Evolutionary conservation across 2,113 vertebrate species (phyloP).

Genomic region (Neotragus pygmaeus): DNA sequence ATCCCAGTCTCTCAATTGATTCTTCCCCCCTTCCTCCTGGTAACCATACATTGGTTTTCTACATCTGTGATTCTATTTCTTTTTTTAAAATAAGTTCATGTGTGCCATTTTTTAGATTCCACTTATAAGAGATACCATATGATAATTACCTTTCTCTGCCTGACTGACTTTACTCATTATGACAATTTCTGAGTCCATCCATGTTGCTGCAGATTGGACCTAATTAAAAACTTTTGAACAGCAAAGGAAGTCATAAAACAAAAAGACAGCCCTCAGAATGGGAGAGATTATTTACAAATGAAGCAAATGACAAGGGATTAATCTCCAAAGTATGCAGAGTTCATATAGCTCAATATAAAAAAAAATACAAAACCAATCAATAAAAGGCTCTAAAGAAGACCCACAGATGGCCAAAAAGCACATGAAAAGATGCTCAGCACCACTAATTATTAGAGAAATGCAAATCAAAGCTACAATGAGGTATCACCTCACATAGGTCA

Average conservation of each 20-base stretch:
- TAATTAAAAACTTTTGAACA: background rate
- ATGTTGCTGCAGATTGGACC: background rate
- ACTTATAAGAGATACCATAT: background rate
- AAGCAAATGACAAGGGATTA: background rate
- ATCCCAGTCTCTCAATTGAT: background rate
- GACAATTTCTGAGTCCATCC: background rate
- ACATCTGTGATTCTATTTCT: background rate
- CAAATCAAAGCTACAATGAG: background rate
- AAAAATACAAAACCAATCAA: background rate
- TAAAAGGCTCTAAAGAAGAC: background rate
- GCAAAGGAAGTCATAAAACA: background rate
- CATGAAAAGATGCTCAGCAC: background rate
- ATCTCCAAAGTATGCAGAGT: background rate
- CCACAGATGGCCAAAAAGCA: background rate
- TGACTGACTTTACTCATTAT: background rate
- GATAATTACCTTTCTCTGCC: background rate
- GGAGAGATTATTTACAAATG: background rate
- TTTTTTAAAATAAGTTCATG: background rate
- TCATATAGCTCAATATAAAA: background rate
- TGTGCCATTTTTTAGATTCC: background rate
- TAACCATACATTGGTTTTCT: background rate
- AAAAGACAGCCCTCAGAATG: background rate
- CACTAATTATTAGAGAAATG: background rate
- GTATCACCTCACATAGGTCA: background rate
- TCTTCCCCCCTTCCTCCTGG: background rate